phyloP scores from a whole-genome alignment of 2,113 vertebrate species.

The Nyctereutes procyonoides region DNA sequence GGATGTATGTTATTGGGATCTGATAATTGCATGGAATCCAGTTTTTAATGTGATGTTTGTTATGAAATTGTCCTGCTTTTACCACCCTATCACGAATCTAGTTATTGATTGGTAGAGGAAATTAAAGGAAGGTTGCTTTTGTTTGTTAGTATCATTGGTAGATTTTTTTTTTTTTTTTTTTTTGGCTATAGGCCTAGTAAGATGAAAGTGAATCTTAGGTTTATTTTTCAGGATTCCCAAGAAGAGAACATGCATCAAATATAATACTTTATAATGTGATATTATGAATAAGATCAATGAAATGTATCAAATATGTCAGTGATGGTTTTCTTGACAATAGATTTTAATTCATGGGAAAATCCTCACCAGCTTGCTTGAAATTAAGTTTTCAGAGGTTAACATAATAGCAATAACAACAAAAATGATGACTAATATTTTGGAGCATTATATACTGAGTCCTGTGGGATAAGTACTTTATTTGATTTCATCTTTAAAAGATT shows the following conservation, averaged over 20 bases:
- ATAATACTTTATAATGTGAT: neutral
- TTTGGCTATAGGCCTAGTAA: neutral
- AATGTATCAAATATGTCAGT: neutral
- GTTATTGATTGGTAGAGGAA: neutral
- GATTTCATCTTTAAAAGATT: too few species aligned
- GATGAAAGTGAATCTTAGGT: constrained; percentile 20
- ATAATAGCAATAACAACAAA: neutral
- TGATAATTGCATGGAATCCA: constrained; percentile 26
- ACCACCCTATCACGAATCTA: neutral
- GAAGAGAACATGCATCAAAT: neutral
- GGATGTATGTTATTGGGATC: neutral
- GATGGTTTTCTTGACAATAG: neutral
- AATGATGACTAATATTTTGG: neutral
- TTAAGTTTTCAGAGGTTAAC: neutral
- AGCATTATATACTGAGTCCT: neutral
- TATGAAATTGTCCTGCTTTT: neutral
- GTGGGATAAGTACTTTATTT: neutral
- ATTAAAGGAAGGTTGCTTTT: neutral
- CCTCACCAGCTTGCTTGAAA: neutral
- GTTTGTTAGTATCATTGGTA: neutral
- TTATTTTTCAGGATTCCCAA: neutral
- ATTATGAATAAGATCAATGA: neutral
- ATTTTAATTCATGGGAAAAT: constrained; percentile 24
- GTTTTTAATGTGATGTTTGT: constrained; percentile 16
- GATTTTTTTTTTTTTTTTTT: constrained; percentile 5